Conservation (phyloP, 2,113 vertebrate genomes). For the Herpailurus yagouaroundi region DNA sequence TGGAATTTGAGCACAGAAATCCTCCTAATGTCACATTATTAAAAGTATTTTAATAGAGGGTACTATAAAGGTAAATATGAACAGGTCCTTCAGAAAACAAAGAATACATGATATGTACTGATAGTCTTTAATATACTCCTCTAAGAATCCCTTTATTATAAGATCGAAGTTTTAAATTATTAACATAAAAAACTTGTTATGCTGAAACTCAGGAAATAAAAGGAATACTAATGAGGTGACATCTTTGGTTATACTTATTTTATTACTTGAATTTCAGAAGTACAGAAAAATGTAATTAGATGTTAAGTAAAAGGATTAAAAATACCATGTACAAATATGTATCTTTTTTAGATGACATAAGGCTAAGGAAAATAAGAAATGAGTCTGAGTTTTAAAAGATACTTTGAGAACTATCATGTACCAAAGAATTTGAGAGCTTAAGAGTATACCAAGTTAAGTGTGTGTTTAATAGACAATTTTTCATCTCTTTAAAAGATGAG, state of each 20-base stretch:
- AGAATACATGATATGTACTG: background rate
- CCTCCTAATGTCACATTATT: background rate
- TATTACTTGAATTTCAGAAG: slow-evolving; percentile 38
- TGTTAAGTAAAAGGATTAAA: background rate
- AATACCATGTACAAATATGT: background rate
- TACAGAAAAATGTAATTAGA: slow-evolving; percentile 19
- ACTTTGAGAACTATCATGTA: background rate
- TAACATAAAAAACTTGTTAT: background rate
- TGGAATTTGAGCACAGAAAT: background rate
- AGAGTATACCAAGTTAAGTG: background rate
- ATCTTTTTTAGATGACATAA: slow-evolving; percentile 34
- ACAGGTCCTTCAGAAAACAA: background rate
- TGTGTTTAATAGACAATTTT: slow-evolving; percentile 38
- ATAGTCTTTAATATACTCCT: background rate
- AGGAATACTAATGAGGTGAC: background rate
- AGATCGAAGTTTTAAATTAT: background rate
- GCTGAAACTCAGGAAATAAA: slow-evolving; percentile 8
- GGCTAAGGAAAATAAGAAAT: slow-evolving; percentile 27
- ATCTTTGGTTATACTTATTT: slow-evolving; percentile 27
- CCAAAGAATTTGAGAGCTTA: background rate
- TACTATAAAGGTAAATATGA: background rate
- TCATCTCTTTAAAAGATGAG: slow-evolving; percentile 30
- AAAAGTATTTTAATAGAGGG: background rate
- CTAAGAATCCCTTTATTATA: background rate
- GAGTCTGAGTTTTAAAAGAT: background rate